Evolutionary conservation across 1,140 invertebrate genomes (phyloP).

Genomic region (Orussus abietinus): DNA sequence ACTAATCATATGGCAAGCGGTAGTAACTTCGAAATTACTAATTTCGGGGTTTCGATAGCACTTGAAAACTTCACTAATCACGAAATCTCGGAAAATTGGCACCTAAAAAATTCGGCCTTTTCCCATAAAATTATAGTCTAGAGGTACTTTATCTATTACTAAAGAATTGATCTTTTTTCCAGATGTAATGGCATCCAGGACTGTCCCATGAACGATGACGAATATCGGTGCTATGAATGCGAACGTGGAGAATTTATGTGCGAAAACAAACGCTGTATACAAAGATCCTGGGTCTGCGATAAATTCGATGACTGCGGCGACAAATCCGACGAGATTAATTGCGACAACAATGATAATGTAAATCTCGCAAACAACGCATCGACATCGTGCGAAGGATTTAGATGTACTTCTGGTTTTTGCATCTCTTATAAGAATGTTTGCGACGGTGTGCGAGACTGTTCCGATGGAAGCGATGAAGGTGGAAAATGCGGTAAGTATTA

Average conservation of each 20-base stretch:
- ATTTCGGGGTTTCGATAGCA: no score
- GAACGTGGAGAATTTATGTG: constrained; percentile 60
- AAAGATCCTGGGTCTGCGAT: constrained; percentile 63
- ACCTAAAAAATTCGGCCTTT: no score
- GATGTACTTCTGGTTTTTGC: constrained; percentile 65
- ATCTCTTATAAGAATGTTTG: constrained; percentile 65
- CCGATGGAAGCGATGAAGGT: constrained; percentile 67
- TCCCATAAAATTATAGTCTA: no score
- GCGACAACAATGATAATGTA: constrained; percentile 23
- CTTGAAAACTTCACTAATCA: no score
- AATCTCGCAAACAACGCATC: constrained; percentile 3
- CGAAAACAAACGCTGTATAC: constrained; percentile 62
- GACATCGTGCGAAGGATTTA: constrained; percentile 50
- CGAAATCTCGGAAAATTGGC: no score
- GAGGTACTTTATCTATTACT: constrained; percentile 14
- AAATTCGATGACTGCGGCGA: constrained; percentile 65
- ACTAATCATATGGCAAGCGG: no score
- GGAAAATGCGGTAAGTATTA: constrained; percentile 56
- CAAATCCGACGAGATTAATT: constrained; percentile 61
- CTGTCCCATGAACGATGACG: constrained; percentile 68
- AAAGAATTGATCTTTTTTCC: constrained; percentile 2
- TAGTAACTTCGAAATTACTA: no score
- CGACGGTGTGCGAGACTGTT: constrained; percentile 73
- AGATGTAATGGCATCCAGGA: constrained; percentile 41
- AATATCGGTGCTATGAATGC: constrained; percentile 60